These are phyloP conservation scores for Motacilla alba DNA, from an alignment of 2,113 vertebrate genomes.

Conservation along the genomic window DNA sequence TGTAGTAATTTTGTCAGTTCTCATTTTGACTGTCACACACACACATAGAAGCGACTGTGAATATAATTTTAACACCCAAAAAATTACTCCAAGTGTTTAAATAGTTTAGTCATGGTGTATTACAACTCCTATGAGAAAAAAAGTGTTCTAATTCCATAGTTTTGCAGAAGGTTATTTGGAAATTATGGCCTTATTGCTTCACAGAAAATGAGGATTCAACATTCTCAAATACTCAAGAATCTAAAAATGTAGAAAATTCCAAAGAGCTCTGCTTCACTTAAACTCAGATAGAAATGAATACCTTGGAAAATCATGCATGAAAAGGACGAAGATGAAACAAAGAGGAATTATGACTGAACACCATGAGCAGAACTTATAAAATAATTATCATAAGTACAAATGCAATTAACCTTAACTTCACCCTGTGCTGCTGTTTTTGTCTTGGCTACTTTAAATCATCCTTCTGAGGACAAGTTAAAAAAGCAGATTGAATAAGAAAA, in stretches of 20 bases:
- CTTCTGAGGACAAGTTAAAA: background rate
- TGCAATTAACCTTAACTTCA: slow-evolving; percentile 10
- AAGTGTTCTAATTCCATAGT: background rate
- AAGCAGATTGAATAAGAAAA: background rate
- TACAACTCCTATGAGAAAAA: background rate
- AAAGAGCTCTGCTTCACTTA: background rate
- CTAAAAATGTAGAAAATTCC: background rate
- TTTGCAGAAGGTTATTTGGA: background rate
- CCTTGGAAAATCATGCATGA: background rate
- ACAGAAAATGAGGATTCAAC: background rate
- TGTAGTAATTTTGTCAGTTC: background rate
- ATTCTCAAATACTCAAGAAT: background rate
- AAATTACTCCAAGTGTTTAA: background rate
- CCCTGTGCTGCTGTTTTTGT: background rate
- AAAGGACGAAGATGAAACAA: background rate
- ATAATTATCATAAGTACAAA: background rate
- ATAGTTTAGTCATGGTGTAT: background rate
- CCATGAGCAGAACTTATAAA: background rate
- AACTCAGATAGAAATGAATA: background rate
- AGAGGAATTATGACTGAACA: background rate
- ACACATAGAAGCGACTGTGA: accelerated
- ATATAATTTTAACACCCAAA: background rate
- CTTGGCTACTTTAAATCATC: background rate
- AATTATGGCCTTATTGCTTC: background rate
- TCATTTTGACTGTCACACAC: background rate